These are phyloP conservation scores for Mallotus villosus DNA, from an alignment of 2,797 vertebrate species.

Conservation along the genomic window DNA sequence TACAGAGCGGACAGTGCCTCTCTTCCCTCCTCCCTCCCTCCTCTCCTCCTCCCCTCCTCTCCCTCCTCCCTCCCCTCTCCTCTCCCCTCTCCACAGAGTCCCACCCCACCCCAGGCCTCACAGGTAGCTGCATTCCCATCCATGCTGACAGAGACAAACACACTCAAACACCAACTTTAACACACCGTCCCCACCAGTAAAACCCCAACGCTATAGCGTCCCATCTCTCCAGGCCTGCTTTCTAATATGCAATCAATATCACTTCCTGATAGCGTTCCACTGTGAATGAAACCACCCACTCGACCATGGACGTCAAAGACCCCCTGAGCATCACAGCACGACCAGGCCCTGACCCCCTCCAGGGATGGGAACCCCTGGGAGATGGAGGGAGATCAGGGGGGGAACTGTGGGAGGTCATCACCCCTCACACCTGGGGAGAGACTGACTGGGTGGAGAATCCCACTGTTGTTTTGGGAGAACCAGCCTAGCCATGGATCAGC, in stretches of 20 bases:
- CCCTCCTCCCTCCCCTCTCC: conserved; percentile 59
- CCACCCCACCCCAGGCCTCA: conserved; percentile 30
- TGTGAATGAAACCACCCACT: conserved; percentile 10
- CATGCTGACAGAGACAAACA: not conserved
- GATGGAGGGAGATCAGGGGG: conserved; percentile 1
- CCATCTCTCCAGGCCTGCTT: no score
- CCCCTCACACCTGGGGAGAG: conserved; percentile 11
- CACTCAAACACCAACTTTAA: not conserved
- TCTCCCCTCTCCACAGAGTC: conserved; percentile 50
- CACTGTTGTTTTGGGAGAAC: conserved; percentile 29
- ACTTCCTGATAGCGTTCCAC: conserved; percentile 37
- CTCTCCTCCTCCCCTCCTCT: conserved; percentile 30
- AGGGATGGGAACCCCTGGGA: conserved; percentile 26
- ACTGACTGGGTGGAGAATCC: conserved; percentile 17
- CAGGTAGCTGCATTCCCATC: conserved; percentile 45
- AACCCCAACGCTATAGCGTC: no score
- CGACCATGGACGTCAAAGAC: conserved; percentile 24
- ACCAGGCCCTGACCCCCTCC: conserved; percentile 42
- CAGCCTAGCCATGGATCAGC: conserved; percentile 9
- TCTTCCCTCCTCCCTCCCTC: conserved; percentile 64
- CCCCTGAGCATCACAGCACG: conserved; percentile 18
- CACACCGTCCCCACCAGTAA: no score
- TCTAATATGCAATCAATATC: no score
- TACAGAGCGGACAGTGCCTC: no score
- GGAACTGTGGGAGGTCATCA: not conserved